A percentile compares a stretch with the other conserved stretches of the same genome.
Conservation (phyloP, 37 sponge, comb jelly and placozoan genomes). For the Theonella swinhoei region DNA sequence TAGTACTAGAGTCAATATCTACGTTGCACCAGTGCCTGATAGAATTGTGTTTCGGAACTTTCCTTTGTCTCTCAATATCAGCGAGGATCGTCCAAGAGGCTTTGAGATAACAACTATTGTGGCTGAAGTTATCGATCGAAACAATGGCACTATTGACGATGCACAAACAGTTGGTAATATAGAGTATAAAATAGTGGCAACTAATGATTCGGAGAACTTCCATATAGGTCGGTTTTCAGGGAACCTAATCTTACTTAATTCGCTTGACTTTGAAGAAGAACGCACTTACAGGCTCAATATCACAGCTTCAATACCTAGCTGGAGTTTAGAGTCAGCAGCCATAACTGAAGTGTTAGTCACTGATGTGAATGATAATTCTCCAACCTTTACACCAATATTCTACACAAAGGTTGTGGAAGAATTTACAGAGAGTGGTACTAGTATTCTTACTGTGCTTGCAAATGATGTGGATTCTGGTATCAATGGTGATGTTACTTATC, state of each 20-base stretch:
- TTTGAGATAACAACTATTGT: conserved; percentile 2
- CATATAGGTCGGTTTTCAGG: conserved; percentile 8
- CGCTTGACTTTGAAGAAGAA: conserved; percentile 39
- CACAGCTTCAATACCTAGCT: neutral
- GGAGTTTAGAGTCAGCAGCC: neutral
- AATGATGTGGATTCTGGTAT: conserved; percentile 38
- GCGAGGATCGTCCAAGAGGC: conserved; percentile 20
- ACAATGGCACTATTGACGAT: neutral
- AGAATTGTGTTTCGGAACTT: neutral
- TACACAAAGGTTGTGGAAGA: conserved; percentile 49
- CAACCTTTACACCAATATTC: conserved; percentile 25
- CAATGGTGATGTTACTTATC: conserved; percentile 27
- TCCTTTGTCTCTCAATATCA: neutral
- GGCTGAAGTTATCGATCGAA: conserved; percentile 27
- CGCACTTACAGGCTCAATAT: neutral
- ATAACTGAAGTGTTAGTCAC: neutral
- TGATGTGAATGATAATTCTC: conserved; percentile 65
- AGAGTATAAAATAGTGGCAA: conserved; percentile 2
- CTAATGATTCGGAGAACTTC: neutral
- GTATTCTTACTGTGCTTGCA: conserved; percentile 27
- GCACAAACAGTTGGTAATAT: neutral
- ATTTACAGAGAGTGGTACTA: conserved; percentile 3
- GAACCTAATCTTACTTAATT: conserved; percentile 4
- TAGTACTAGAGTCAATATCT: conserved; percentile 6
- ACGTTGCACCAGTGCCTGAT: conserved; percentile 33